A percentile compares a stretch with the other conserved stretches of the same genome.
These are phyloP conservation scores for Argyra leucocephala DNA, from an alignment of 2,888 invertebrate species.

Conservation along the genomic window DNA sequence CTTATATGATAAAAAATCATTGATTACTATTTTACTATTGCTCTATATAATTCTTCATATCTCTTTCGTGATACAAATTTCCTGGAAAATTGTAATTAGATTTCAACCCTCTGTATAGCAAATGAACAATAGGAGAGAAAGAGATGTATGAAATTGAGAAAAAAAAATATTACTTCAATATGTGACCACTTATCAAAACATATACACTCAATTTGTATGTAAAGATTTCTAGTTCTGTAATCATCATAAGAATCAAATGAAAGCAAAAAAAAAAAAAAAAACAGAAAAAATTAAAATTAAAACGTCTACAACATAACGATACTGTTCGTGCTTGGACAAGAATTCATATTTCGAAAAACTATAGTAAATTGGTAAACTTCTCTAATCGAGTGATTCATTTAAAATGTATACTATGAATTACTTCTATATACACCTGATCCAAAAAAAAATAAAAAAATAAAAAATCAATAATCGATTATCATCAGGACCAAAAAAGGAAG, in stretches of 20 bases:
- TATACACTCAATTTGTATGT: background rate
- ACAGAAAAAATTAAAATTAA: background rate
- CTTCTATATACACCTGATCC: background rate
- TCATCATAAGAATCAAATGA: background rate
- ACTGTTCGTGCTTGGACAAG: background rate
- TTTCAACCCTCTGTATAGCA: background rate
- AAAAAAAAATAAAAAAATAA: background rate
- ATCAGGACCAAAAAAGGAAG: background rate
- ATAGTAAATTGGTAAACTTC: background rate
- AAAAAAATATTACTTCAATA: background rate
- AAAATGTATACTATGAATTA: background rate
- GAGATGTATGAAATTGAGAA: background rate
- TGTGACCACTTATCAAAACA: slow-evolving; percentile 3
- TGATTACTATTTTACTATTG: background rate
- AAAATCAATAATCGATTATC: slow-evolving; percentile 2
- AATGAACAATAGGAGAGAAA: background rate
- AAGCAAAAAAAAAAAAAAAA: background rate
- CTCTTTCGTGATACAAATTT: too few relatives aligned
- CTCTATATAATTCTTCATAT: background rate
- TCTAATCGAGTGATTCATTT: background rate
- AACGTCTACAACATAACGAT: background rate
- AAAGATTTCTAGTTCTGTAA: background rate
- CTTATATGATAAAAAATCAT: too few relatives aligned
- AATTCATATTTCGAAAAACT: background rate
- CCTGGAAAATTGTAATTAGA: slow-evolving; percentile 2